Evolutionary conservation across 2,797 vertebrate species (phyloP), one percentile per base, ranked within the genome.

Genomic region (Numenius phaeopus): DNA sequence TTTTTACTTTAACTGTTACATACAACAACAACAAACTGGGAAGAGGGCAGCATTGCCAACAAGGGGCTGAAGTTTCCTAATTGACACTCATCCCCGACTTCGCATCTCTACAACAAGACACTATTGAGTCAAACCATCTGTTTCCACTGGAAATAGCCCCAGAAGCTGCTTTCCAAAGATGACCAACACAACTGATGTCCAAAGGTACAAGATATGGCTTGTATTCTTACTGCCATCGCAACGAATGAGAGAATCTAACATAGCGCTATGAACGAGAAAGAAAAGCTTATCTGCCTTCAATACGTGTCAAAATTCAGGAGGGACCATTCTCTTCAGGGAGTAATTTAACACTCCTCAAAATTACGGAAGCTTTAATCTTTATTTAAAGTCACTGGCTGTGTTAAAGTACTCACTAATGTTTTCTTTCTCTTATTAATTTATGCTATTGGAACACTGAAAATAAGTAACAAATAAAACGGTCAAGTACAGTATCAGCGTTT

Each of bases 381-480:
- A 71, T n/a, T 80, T 78, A 80, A 67, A 92, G 59, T 58, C 49
- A 59, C 42, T 75, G 42, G 10, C 50, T 62, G 27, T 21, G 19
- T 84, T 90, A 30, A 55, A 84, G 83, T 10, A 19, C 40, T 80
- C 79, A 81, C n/a, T 71, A 57, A 83, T 49, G 57, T 40, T 54
- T 73, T 80, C 64, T 57, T 83, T 65, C 54, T 72, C 50, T 57
- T 67, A 54, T 75, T 39, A 39, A 39, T 59, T 59, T 39, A 37
- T 61, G 58, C 24, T 61, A 61, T 39, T 39, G 34, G 59, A 39
- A 61, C 58, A 39, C 11, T 39, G 34, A 61, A 61, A 61, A 89
- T 80, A 94, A 96, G 57, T 62, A 92, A 94, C 69, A 96, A 95
- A 83, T 82, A 73, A 90, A 87, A 86, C 0, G 3, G 65, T 81